These are phyloP conservation scores for Oreochromis spilurus DNA, from an alignment of 2,113 vertebrate genomes.

Conservation along the genomic window DNA sequence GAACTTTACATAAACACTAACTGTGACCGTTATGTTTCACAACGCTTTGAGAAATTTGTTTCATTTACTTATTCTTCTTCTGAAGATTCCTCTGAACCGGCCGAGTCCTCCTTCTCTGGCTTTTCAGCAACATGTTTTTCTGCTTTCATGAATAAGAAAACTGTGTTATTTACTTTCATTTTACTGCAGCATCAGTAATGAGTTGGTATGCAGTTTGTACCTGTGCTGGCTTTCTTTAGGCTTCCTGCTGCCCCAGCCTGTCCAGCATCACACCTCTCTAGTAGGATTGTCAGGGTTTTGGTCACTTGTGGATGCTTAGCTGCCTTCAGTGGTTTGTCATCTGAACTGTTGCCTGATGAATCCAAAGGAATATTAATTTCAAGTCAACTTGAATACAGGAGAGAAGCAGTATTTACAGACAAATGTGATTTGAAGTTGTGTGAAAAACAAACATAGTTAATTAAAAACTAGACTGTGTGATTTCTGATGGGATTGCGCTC, in stretches of 20 bases:
- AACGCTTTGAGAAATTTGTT: background rate
- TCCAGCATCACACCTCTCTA: constrained; percentile 44
- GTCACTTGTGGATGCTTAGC: constrained; percentile 38
- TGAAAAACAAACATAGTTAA: background rate
- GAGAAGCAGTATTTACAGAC: background rate
- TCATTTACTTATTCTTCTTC: background rate
- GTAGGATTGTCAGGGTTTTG: constrained; percentile 37
- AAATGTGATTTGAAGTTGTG: background rate
- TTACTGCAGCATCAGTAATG: background rate
- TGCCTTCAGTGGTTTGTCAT: constrained; percentile 7
- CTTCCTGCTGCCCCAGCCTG: background rate
- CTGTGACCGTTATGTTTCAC: background rate
- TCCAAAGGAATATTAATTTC: background rate
- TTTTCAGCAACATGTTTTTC: background rate
- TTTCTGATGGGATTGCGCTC: background rate
- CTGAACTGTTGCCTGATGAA: background rate
- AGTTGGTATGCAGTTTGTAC: background rate
- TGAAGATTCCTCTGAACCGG: background rate
- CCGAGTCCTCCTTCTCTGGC: background rate
- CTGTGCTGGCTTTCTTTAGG: background rate
- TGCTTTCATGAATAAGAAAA: background rate
- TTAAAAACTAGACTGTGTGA: background rate
- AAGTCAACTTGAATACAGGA: background rate
- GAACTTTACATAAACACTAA: background rate
- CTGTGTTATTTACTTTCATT: background rate